Evolutionary conservation across 2,113 vertebrate species (phyloP).

Genomic region (Myotis yumanensis): DNA sequence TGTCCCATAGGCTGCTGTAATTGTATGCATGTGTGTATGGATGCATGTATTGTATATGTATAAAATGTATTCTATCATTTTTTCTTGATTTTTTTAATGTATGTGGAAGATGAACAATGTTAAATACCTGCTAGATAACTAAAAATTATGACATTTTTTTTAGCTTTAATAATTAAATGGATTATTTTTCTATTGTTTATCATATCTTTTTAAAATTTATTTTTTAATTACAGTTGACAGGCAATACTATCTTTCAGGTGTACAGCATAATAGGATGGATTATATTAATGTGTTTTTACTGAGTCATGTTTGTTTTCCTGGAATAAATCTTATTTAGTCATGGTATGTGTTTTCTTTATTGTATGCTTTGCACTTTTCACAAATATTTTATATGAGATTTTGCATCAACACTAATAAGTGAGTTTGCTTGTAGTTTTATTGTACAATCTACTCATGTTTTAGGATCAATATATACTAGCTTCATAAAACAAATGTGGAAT

Average conservation of each 20-base stretch:
- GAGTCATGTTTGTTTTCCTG: neutral
- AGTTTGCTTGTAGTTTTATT: neutral
- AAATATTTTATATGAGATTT: conserved; percentile 1
- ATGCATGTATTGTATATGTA: neutral
- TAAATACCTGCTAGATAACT: neutral
- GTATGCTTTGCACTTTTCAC: neutral
- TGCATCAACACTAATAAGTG: neutral
- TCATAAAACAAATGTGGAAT: neutral
- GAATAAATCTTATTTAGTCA: neutral
- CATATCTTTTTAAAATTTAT: neutral
- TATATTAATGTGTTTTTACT: neutral
- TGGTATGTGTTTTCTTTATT: neutral
- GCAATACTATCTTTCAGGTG: neutral
- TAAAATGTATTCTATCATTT: neutral
- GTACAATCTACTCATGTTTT: neutral
- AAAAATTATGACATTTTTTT: neutral
- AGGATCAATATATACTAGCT: neutral
- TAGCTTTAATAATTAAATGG: neutral
- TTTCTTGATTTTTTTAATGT: neutral
- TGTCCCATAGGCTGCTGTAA: neutral
- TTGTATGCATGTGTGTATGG: neutral
- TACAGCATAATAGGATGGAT: neutral
- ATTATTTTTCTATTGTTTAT: neutral
- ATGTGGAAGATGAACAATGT: neutral
- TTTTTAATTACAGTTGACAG: neutral